Evolutionary conservation across 2,888 invertebrate species (phyloP).

Genomic region (Troilus luridus): DNA sequence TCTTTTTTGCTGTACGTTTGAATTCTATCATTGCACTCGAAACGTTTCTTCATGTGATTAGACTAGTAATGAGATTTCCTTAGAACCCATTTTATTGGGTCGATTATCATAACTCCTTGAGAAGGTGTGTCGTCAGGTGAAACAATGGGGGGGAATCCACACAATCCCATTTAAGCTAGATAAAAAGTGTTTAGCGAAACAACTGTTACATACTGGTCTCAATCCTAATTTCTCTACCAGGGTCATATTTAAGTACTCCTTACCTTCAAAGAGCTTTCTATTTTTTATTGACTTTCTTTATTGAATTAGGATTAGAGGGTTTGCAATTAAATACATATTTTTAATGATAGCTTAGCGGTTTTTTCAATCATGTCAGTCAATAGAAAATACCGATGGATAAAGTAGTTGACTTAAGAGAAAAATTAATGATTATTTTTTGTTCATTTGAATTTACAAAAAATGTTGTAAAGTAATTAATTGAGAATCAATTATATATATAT

Average conservation of each 20-base stretch:
- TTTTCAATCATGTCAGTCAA: no score
- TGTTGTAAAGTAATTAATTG: no score
- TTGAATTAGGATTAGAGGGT: neutral
- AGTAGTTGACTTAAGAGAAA: no score
- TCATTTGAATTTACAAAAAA: no score
- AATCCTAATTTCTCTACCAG: neutral
- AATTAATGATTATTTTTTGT: no score
- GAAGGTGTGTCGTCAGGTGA: constrained; percentile 25
- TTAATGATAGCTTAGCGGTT: neutral
- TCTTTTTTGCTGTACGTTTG: no score
- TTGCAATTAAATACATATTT: neutral
- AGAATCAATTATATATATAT: no score
- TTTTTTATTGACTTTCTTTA: neutral
- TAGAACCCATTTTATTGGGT: neutral
- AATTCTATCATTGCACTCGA: neutral
- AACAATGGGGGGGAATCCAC: neutral
- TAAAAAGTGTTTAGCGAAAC: neutral
- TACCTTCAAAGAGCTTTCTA: neutral
- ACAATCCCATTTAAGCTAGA: neutral
- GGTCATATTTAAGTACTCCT: neutral
- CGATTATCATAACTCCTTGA: constrained; percentile 17
- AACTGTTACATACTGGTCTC: neutral
- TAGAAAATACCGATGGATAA: no score
- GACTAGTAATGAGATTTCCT: neutral
- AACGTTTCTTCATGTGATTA: neutral